phyloP scores from a whole-genome alignment of 2,113 vertebrate species.

The Pholis gunnellus region DNA sequence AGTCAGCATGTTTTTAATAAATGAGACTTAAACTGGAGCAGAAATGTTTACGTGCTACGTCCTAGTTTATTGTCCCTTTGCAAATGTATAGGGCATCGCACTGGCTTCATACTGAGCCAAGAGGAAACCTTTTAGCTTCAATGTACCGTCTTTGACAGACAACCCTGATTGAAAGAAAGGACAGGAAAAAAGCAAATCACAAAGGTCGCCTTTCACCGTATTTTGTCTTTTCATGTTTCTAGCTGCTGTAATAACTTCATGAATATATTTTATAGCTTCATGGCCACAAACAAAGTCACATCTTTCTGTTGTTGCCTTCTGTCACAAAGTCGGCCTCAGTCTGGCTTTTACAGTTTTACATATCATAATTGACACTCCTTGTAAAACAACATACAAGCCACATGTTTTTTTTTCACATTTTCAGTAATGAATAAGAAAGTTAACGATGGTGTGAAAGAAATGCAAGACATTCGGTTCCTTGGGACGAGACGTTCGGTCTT shows the following conservation, averaged over 20 bases:
- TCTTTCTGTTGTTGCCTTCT: not conserved
- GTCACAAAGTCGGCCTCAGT: not conserved
- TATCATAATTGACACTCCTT: not conserved
- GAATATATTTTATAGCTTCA: conserved; percentile 47
- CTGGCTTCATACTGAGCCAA: not conserved
- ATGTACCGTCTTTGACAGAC: conserved; percentile 50
- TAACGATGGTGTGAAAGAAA: not conserved
- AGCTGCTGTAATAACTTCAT: conserved; percentile 42
- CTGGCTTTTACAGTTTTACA: not conserved
- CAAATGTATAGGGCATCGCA: conserved; percentile 22
- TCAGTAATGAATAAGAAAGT: not conserved
- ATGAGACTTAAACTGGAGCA: conserved; percentile 45
- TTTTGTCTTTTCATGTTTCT: not conserved
- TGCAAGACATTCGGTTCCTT: conserved; percentile 13
- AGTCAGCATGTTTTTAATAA: conserved; percentile 67
- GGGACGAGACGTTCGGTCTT: conserved; percentile 1
- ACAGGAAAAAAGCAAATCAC: not conserved
- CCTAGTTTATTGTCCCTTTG: conserved; percentile 63
- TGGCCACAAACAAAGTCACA: conserved; percentile 26
- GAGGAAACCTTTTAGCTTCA: conserved; percentile 25
- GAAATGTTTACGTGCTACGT: conserved; percentile 51
- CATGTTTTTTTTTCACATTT: not conserved
- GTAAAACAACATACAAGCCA: not conserved
- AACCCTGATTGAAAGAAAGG: not conserved
- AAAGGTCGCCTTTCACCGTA: not conserved